Evolutionary conservation across 2,888 invertebrate genomes (phyloP).

Genomic region (Acleris holmiana): DNA sequence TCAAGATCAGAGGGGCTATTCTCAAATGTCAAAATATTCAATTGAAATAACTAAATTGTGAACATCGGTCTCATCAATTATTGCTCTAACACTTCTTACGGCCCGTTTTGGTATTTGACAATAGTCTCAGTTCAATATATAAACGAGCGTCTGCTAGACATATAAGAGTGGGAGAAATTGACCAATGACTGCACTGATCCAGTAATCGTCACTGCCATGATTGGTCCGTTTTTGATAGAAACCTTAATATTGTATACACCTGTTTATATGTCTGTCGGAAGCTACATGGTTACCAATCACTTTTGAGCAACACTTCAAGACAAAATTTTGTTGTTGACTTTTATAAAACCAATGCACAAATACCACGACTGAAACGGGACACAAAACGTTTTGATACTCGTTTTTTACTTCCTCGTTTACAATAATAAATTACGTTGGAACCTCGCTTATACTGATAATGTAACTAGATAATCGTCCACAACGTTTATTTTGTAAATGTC

Average conservation of each 20-base stretch:
- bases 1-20: conserved; percentile 76
- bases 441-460: conserved; percentile 63
- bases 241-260: conserved; percentile 70
- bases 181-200: conserved; percentile 81
- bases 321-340: conserved; percentile 72
- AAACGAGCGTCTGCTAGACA: conserved; percentile 78
- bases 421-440: conserved; percentile 65
- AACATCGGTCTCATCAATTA: not conserved
- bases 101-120: conserved; percentile 60
- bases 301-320: conserved; percentile 84
- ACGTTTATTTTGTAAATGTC: conserved; percentile 53
- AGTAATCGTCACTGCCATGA: conserved; percentile 77
- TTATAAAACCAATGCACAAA: conserved; percentile 80
- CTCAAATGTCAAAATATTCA: conserved; percentile 58
- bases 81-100: not conserved
- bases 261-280: conserved; percentile 83
- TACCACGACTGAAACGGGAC: conserved; percentile 82
- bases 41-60: not conserved
- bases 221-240: conserved; percentile 82
- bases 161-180: conserved; percentile 77
- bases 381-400: conserved; percentile 82
- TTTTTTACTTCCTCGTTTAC: conserved; percentile 76
- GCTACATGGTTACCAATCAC: conserved; percentile 75
- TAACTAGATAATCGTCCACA: conserved; percentile 61
- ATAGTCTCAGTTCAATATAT: conserved; percentile 71